A percentile compares a stretch with the other conserved stretches of the same genome.
phyloP scores from a whole-genome alignment of 2,797 vertebrate species.

The Manis pentadactyla region DNA sequence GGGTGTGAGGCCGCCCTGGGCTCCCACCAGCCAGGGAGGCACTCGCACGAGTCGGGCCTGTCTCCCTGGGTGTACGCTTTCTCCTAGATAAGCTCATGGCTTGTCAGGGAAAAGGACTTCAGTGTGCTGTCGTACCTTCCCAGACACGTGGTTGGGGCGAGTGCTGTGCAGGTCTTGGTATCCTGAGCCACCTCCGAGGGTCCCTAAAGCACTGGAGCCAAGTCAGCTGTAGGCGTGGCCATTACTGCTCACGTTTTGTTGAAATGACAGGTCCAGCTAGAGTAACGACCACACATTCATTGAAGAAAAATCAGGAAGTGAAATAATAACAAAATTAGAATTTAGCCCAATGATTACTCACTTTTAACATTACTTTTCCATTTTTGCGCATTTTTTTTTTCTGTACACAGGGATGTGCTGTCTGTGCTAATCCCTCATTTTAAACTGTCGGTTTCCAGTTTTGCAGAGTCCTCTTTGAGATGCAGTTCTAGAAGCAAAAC shows the following conservation, averaged over 20 bases:
- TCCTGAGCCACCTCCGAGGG: no score
- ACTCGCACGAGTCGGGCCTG: rapidly evolving
- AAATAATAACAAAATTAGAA: not conserved
- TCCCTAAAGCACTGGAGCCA: no score
- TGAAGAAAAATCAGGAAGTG: not conserved
- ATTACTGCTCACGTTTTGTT: not conserved
- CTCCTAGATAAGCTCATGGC: rapidly evolving
- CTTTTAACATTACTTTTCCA: not conserved
- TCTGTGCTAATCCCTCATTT: rapidly evolving
- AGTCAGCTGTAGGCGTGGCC: no score
- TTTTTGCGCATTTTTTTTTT: not conserved
- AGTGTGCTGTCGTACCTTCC: rapidly evolving
- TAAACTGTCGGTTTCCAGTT: no score
- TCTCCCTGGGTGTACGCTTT: not conserved
- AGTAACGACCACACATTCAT: not conserved
- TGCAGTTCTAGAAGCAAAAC: not conserved
- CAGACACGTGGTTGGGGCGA: not conserved
- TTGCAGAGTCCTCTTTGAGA: not conserved
- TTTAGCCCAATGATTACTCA: not conserved
- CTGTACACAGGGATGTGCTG: rapidly evolving
- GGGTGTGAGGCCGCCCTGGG: not conserved
- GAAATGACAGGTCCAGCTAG: not conserved
- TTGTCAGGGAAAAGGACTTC: not conserved
- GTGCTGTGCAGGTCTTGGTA: not conserved
- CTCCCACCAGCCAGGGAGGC: no score